Percentiles rank a stretch among this genome's conserved stretches.
phyloP scores from a whole-genome alignment of 1,140 invertebrate genomes.

The Ladona fulva region DNA sequence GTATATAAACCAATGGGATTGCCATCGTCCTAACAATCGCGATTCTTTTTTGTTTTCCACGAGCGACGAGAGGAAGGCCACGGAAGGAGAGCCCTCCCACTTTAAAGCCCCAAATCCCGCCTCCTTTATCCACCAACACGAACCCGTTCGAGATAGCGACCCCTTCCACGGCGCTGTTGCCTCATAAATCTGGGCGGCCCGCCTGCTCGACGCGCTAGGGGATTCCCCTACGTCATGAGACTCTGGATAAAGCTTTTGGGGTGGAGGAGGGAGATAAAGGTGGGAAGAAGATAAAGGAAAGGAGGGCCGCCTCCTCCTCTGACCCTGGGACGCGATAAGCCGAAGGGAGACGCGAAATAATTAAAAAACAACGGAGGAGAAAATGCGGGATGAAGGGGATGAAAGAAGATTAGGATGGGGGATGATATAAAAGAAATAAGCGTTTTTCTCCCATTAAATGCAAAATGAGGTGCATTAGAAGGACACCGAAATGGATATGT shows the following conservation, averaged over 20 bases:
- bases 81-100: too few species aligned
- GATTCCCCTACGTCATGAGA: background rate
- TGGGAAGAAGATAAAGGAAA: background rate
- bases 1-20: too few species aligned
- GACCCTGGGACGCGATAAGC: background rate
- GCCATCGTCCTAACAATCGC: too few species aligned
- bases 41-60: too few species aligned
- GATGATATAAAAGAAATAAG: too few species aligned
- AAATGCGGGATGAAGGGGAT: background rate
- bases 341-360: background rate
- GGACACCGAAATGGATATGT: too few species aligned
- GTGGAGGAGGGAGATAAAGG: background rate
- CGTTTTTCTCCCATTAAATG: too few species aligned
- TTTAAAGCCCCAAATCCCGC: background rate
- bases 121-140: background rate
- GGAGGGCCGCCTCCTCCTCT: background rate
- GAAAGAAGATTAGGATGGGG: background rate
- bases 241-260: background rate
- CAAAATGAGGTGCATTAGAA: too few species aligned
- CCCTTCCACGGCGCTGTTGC: background rate
- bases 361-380: slow-evolving; percentile 9
- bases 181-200: background rate
- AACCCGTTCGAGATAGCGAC: background rate
- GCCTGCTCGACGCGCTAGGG: background rate
- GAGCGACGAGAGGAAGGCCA: too few species aligned